These are phyloP conservation scores for Pteropus rufus DNA, from an alignment of 2,797 vertebrate genomes.

Conservation along the genomic window DNA sequence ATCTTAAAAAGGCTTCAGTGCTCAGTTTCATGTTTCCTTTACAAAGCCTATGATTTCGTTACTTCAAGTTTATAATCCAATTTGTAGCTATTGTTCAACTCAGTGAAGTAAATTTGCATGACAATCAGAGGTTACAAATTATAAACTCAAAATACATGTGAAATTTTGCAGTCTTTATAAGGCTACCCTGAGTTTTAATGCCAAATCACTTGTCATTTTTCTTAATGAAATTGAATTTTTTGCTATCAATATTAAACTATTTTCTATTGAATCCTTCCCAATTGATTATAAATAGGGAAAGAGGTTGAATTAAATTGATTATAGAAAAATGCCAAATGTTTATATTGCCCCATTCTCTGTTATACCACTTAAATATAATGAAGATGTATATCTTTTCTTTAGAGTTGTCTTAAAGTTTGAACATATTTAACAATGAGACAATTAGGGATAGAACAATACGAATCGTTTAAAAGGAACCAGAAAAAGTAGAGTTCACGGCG, in stretches of 20 bases:
- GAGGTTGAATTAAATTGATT: slow-evolving; percentile 30
- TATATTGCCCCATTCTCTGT: neutral
- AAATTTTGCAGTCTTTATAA: slow-evolving; percentile 33
- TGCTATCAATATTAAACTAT: neutral
- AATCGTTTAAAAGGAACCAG: neutral
- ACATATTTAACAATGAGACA: neutral
- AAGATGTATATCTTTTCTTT: neutral
- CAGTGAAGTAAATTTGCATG: slow-evolving; percentile 38
- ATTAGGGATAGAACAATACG: neutral
- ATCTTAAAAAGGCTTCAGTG: slow-evolving; percentile 15
- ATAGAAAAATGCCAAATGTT: neutral
- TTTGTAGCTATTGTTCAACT: slow-evolving; percentile 44
- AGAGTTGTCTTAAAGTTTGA: neutral
- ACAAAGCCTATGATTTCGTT: slow-evolving; percentile 56
- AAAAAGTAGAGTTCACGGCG: neutral
- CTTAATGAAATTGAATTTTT: slow-evolving; percentile 37
- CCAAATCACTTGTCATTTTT: slow-evolving; percentile 13
- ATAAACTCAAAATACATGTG: slow-evolving; percentile 12
- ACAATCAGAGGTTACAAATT: neutral
- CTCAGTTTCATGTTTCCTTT: slow-evolving; percentile 47
- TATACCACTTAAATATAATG: neutral
- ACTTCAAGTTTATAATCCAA: slow-evolving; percentile 40
- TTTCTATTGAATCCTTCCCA: slow-evolving; percentile 1
- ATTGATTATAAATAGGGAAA: neutral
- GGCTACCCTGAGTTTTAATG: neutral